Percentiles rank a stretch among this genome's conserved stretches.
These are phyloP conservation scores for Pachypanchax playfairii DNA, from an alignment of 2,113 vertebrate species.

Conservation along the genomic window DNA sequence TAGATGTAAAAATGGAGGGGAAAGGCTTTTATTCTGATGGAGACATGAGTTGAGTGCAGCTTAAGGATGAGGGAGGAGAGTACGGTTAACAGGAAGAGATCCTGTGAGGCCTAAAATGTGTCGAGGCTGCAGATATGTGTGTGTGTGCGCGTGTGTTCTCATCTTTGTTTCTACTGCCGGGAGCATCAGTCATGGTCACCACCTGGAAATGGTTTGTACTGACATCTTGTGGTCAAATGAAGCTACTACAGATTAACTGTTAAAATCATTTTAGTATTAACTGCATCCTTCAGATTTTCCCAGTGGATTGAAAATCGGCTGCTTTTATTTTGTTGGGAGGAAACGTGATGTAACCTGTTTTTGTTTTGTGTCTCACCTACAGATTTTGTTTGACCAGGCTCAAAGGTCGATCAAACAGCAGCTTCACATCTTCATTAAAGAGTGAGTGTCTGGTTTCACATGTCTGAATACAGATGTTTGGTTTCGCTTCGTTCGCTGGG, in stretches of 20 bases:
- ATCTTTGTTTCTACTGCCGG: conserved; percentile 1
- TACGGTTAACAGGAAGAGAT: conserved; percentile 19
- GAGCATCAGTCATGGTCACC: neutral
- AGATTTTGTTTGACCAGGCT: conserved; percentile 99
- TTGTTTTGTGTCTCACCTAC: conserved; percentile 48
- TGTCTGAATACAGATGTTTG: neutral
- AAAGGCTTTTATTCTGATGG: conserved; percentile 17
- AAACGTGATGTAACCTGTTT: too few species aligned
- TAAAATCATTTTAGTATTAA: too few species aligned
- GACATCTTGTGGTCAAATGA: conserved; percentile 51
- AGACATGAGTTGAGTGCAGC: neutral
- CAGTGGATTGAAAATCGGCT: neutral
- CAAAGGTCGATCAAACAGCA: conserved; percentile 98
- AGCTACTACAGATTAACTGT: conserved; percentile 25
- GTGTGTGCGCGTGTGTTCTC: neutral
- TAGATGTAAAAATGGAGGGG: conserved; percentile 17
- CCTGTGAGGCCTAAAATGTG: conserved; percentile 27
- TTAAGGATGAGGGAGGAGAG: neutral
- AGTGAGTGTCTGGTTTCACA: conserved; percentile 82
- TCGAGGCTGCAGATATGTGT: conserved; percentile 35
- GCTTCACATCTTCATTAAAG: conserved; percentile 96
- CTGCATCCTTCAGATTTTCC: too few species aligned
- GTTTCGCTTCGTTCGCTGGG: neutral
- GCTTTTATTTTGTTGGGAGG: conserved; percentile 1
- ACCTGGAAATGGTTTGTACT: conserved; percentile 3